Base-by-base conservation (phyloP, 2,797 vertebrate species). In the Chelon labrosus region DNA sequence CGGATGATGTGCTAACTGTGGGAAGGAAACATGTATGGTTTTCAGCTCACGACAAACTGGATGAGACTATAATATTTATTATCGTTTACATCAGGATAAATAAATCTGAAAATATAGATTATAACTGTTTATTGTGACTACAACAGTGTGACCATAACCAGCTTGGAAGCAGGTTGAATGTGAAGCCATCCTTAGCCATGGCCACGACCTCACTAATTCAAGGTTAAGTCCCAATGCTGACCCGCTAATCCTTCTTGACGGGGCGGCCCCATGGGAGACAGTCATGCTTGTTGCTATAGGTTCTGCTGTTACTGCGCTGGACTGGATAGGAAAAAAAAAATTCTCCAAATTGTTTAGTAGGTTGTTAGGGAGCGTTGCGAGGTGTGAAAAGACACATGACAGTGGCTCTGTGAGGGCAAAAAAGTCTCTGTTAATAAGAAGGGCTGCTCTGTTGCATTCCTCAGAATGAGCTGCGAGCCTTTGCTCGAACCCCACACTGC, bases 371-470 rank as follows among this genome's bases (percentile, higher is more conserved):
- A 62, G 22, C 20, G 50, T 58, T 27, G 44, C 60, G 73, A 78
- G 42, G 70, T 70, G 77, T 58, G 31, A 80, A 61, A 54, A 70
- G 35, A 49, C 51, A 37, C 44, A 49, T 61, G 58, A 61, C 60
- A 49, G 65, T 35, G 47, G 51, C 58, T 59, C 62, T 20, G 2
- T 42, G 56, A 61, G 50, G 41, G 53, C 61, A 76, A 77, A 42
- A 2, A 73, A 55, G 59, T 20, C 62, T 67, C 25, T 27, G 66
- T 60, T 66, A 69, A 65, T 70, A 52, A 61, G 71, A 90, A 84
- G 31, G 75, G 68, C 76, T n/a, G 76, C 83, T 82, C 67, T 61
- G 80, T 86, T 55, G 59, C 87, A 89, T 91, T 91, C 89, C 88
- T 84, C 63, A n/a, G 68, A 70, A 60, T 46, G 54, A 64, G 70